phyloP scores from a whole-genome alignment of 2,113 vertebrate species.

The Scatophagus argus region DNA sequence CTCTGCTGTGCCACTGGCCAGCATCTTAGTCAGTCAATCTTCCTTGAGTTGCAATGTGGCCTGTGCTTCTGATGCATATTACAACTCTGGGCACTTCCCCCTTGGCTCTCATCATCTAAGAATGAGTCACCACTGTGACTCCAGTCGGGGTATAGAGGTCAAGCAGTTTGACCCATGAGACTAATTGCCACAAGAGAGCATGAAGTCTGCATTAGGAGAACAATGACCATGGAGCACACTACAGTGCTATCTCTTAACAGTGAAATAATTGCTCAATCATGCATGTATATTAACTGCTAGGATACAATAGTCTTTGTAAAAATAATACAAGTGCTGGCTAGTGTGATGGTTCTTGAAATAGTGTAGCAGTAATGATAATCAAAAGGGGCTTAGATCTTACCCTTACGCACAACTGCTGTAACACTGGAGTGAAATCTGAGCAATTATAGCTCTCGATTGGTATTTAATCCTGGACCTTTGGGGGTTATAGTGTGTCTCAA shows the following conservation, averaged over 20 bases:
- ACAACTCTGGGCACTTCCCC: conserved; percentile 53
- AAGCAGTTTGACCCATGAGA: conserved; percentile 63
- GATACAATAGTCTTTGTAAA: conserved; percentile 21
- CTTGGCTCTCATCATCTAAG: conserved; percentile 52
- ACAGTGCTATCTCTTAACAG: conserved; percentile 48
- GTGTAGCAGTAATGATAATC: not conserved
- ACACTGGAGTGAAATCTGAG: not conserved
- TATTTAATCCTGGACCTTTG: not conserved
- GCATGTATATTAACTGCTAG: conserved; percentile 51
- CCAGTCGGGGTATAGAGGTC: conserved; percentile 51
- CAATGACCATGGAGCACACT: conserved; percentile 49
- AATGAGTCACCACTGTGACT: conserved; percentile 71
- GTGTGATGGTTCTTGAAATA: conserved; percentile 28
- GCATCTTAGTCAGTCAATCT: conserved; percentile 66
- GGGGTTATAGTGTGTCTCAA: not conserved
- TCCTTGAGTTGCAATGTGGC: conserved; percentile 39
- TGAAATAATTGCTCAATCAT: conserved; percentile 53
- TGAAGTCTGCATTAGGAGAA: conserved; percentile 40
- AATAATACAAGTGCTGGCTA: conserved; percentile 2
- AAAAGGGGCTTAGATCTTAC: not conserved
- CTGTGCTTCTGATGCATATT: conserved; percentile 71
- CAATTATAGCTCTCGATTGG: not conserved
- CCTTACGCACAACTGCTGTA: not conserved
- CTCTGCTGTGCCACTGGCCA: conserved; percentile 59
- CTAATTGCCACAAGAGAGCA: conserved; percentile 66